Conservation (phyloP, 2,888 invertebrate species). For the Deroplatys truncata region DNA sequence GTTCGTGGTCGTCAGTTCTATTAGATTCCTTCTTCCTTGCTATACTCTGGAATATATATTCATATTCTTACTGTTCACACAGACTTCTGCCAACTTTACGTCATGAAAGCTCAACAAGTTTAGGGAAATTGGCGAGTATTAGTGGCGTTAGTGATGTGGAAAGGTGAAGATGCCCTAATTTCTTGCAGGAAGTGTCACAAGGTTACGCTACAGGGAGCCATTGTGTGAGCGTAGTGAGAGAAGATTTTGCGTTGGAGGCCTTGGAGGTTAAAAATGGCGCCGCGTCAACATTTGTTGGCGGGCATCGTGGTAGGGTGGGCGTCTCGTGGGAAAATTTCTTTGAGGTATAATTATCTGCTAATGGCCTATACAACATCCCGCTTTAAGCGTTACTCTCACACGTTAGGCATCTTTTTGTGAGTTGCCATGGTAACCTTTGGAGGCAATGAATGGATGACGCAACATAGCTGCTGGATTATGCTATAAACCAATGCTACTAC, state of each 20-base stretch:
- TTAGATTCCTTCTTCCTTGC: too few relatives aligned
- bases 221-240: neutral
- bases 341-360: neutral
- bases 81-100: too few relatives aligned
- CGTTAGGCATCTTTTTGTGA: neutral
- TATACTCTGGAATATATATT: too few relatives aligned
- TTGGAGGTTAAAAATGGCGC: neutral
- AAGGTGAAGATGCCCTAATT: neutral
- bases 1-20: too few relatives aligned
- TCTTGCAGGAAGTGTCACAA: neutral
- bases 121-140: too few relatives aligned
- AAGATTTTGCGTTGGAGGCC: neutral
- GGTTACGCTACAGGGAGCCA: neutral
- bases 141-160: too few relatives aligned
- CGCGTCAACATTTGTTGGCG: neutral
- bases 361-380: neutral
- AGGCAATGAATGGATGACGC: neutral
- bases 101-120: too few relatives aligned
- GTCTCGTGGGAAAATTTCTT: neutral
- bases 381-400: neutral
- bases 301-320: neutral
- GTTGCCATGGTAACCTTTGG: neutral
- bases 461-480: neutral
- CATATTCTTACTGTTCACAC: too few relatives aligned
- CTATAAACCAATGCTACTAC: neutral